A percentile compares a stretch with the other conserved stretches of the same genome.
These are phyloP conservation scores for Bombus picipes DNA, from an alignment of 1,140 invertebrate genomes.

Conservation along the genomic window DNA sequence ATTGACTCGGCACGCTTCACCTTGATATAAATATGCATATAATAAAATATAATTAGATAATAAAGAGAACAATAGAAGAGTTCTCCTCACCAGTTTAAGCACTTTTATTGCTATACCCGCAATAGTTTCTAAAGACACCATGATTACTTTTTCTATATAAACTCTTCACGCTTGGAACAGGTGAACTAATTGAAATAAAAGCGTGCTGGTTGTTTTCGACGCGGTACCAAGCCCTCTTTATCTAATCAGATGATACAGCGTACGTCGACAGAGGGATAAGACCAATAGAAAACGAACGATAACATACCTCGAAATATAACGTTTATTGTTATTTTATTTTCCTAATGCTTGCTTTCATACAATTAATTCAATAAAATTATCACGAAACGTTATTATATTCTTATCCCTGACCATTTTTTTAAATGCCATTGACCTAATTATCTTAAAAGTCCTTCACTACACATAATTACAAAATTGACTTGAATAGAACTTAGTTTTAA, in stretches of 20 bases:
- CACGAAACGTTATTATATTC: background rate
- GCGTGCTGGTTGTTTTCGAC: constrained; percentile 46
- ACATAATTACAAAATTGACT: background rate
- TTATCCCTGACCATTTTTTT: background rate
- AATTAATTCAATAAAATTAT: background rate
- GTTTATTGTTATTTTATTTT: background rate
- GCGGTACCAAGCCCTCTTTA: constrained; percentile 78
- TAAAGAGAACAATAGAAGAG: background rate
- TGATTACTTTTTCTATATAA: constrained; percentile 78
- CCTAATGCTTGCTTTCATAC: too few relatives aligned
- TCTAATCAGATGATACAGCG: constrained; percentile 79
- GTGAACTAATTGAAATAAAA: constrained; percentile 64
- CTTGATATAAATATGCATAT: background rate
- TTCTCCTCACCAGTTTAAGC: constrained; percentile 88
- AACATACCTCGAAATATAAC: constrained; percentile 32
- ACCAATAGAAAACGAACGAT: constrained; percentile 44
- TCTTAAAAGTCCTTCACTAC: background rate
- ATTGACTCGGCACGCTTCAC: background rate
- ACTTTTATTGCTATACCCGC: constrained; percentile 90
- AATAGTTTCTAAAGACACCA: constrained; percentile 89
- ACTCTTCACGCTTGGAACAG: constrained; percentile 36
- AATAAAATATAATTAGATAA: background rate
- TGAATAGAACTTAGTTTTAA: background rate
- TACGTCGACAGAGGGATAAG: constrained; percentile 65
- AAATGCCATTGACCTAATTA: background rate